These are phyloP conservation scores for Meloidogyne floridensis DNA, from an alignment of 1,140 invertebrate species.

Conservation along the genomic window DNA sequence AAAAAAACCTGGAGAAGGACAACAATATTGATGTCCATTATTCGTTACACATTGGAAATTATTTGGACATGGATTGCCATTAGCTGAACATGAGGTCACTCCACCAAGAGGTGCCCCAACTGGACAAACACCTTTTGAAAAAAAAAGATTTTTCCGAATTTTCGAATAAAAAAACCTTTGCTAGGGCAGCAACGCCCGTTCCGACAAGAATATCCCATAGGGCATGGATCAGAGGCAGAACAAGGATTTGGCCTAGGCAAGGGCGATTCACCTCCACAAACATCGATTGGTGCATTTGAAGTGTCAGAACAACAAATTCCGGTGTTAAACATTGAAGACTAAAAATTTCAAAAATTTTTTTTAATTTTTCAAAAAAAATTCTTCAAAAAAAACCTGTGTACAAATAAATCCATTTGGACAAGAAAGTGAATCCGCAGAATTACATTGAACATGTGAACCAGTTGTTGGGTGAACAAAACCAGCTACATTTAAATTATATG, in stretches of 20 bases:
- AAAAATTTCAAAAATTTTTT: not conserved
- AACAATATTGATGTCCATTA: slow-evolving; percentile 62
- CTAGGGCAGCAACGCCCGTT: slow-evolving; percentile 61
- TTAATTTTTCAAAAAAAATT: slow-evolving; percentile 1
- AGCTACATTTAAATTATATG: slow-evolving; percentile 28
- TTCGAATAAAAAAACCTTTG: slow-evolving; percentile 37
- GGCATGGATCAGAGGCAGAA: slow-evolving; percentile 56
- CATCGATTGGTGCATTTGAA: slow-evolving; percentile 50
- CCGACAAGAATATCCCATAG: slow-evolving; percentile 54
- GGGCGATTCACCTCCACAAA: slow-evolving; percentile 57
- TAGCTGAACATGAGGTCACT: slow-evolving; percentile 55
- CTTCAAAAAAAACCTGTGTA: slow-evolving; percentile 16
- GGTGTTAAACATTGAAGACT: slow-evolving; percentile 54
- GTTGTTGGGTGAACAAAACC: slow-evolving; percentile 61
- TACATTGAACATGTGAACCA: slow-evolving; percentile 58
- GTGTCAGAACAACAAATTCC: slow-evolving; percentile 55
- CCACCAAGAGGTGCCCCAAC: slow-evolving; percentile 60
- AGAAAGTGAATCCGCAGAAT: slow-evolving; percentile 49
- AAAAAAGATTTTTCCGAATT: too few relatives aligned
- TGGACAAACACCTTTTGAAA: slow-evolving; percentile 55
- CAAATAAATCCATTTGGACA: slow-evolving; percentile 39
- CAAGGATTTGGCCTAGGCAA: slow-evolving; percentile 57
- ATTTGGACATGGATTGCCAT: slow-evolving; percentile 60
- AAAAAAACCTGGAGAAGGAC: slow-evolving; percentile 52
- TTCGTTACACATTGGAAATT: slow-evolving; percentile 63